Percentiles rank a stretch among this genome's conserved stretches.
phyloP scores from a whole-genome alignment of 2,888 invertebrate species.

The Xestobium rufovillosum region DNA sequence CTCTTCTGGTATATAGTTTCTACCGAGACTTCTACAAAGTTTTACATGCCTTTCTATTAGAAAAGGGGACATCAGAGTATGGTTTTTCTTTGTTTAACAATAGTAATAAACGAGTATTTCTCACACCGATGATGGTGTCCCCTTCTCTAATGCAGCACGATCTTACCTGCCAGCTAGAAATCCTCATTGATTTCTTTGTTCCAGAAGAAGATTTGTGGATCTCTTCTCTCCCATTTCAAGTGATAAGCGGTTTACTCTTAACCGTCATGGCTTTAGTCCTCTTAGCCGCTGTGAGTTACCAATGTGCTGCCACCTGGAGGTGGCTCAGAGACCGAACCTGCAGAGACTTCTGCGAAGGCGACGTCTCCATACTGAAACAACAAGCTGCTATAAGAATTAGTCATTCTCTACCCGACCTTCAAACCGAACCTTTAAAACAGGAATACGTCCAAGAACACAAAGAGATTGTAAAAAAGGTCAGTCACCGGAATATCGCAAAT shows the following conservation, averaged over 20 bases:
- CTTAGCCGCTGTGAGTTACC: constrained; percentile 63
- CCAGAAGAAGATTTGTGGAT: constrained; percentile 40
- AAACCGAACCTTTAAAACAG: constrained; percentile 59
- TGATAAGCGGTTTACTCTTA: constrained; percentile 34
- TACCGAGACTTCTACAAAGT: no score
- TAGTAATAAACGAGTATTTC: no score
- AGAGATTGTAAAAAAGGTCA: constrained; percentile 61
- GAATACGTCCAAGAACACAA: constrained; percentile 67
- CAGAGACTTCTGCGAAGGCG: constrained; percentile 30
- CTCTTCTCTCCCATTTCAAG: constrained; percentile 34
- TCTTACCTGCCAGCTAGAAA: no score
- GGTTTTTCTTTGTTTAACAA: no score
- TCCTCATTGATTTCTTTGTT: constrained; percentile 25
- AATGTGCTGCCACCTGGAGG: constrained; percentile 66
- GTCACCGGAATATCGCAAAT: no score
- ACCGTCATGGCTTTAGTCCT: constrained; percentile 54
- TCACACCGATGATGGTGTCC: no score
- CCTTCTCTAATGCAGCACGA: no score
- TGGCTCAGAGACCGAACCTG: constrained; percentile 56
- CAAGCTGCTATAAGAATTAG: constrained; percentile 68
- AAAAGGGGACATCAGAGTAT: no score
- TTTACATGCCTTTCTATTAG: no score
- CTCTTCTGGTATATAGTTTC: no score
- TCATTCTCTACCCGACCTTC: constrained; percentile 67
- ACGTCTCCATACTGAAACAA: constrained; percentile 49